Conservation (phyloP, 1,140 invertebrate species). For the Mycetomoellerius zeteki region DNA sequence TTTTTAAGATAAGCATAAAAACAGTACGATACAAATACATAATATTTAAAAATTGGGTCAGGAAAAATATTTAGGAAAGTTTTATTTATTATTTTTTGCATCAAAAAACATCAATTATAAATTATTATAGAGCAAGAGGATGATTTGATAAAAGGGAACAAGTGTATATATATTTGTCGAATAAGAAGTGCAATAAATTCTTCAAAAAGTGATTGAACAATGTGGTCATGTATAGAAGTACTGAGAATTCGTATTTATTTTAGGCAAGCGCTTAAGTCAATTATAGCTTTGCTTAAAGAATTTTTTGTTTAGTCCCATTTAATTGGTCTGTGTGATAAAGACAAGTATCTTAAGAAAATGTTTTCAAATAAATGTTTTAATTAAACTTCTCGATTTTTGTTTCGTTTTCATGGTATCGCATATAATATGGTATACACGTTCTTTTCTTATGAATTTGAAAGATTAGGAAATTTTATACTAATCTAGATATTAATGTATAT, state of each 20-base stretch:
- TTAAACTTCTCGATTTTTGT: slow-evolving; percentile 52
- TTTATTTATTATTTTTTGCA: slow-evolving; percentile 32
- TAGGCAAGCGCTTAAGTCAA: slow-evolving; percentile 60
- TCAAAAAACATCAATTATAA: slow-evolving; percentile 57
- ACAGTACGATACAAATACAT: slow-evolving; percentile 59
- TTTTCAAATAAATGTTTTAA: slow-evolving; percentile 63
- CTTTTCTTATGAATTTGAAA: slow-evolving; percentile 64
- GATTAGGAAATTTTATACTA: slow-evolving; percentile 69
- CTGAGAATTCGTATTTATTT: slow-evolving; percentile 66
- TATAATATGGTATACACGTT: slow-evolving; percentile 30
- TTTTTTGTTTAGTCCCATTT: slow-evolving; percentile 75
- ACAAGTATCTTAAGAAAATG: slow-evolving; percentile 62
- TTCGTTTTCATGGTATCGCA: slow-evolving; percentile 36
- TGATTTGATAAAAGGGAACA: slow-evolving; percentile 53
- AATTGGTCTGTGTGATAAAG: slow-evolving; percentile 74
- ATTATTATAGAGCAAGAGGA: slow-evolving; percentile 49
- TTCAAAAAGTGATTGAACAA: slow-evolving; percentile 76
- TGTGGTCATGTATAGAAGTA: slow-evolving; percentile 70
- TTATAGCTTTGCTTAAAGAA: slow-evolving; percentile 62
- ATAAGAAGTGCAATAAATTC: slow-evolving; percentile 69
- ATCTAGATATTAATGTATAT: slow-evolving; percentile 59
- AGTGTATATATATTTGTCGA: slow-evolving; percentile 64
- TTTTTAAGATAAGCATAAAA: slow-evolving; percentile 60
- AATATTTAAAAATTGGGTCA: slow-evolving; percentile 64
- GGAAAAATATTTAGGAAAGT: slow-evolving; percentile 39